Conservation (phyloP, 2,888 invertebrate genomes). For the Paralinhomoeus sp. region DNA sequence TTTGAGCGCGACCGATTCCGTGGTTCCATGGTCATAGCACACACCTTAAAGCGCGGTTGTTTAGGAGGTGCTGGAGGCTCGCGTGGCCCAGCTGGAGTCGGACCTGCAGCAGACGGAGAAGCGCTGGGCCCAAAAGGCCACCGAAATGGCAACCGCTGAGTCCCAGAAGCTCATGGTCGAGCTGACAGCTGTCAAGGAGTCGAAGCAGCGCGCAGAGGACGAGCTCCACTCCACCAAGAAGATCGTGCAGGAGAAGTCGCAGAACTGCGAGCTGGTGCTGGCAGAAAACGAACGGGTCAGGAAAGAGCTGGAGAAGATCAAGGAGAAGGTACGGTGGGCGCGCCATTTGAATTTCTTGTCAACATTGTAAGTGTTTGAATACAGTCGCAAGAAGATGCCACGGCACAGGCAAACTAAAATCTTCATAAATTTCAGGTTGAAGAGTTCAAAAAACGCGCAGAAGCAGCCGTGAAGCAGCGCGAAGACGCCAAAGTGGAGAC, state of each 20-base stretch:
- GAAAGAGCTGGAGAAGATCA: neutral
- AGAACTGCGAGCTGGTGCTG: neutral
- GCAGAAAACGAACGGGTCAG: neutral
- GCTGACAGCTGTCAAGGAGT: constrained; percentile 5
- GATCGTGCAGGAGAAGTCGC: neutral
- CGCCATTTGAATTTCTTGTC: too few relatives aligned
- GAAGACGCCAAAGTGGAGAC: constrained; percentile 16
- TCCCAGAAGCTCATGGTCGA: constrained; percentile 9
- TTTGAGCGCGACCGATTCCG: too few relatives aligned
- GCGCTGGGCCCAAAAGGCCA: constrained; percentile 1
- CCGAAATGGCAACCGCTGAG: constrained; percentile 8
- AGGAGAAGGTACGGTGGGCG: neutral
- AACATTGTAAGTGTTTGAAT: neutral
- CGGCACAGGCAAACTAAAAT: too few relatives aligned
- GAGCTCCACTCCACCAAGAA: neutral
- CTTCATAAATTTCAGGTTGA: constrained; percentile 5
- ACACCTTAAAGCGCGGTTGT: too few relatives aligned
- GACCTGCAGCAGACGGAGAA: constrained; percentile 2
- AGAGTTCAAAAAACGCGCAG: constrained; percentile 15
- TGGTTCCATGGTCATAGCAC: too few relatives aligned
- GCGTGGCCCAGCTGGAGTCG: neutral
- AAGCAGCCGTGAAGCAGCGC: constrained; percentile 11
- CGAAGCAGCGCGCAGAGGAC: neutral
- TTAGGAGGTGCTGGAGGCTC: neutral
- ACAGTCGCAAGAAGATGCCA: too few relatives aligned